These are phyloP conservation scores for Conops quadrifasciatus DNA, from an alignment of 2,888 invertebrate species.

Conservation along the genomic window DNA sequence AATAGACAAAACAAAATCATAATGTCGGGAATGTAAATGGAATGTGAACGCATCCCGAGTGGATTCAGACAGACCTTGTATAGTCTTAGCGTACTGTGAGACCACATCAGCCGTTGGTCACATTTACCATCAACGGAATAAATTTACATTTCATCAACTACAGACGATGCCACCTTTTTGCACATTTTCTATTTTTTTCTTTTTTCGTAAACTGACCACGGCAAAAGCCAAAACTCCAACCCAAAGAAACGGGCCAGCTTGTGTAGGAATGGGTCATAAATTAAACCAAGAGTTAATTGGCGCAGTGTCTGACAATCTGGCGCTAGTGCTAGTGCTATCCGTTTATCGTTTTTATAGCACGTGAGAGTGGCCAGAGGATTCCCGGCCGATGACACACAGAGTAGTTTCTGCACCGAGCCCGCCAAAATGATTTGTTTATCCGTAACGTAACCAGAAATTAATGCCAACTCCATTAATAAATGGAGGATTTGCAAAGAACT, in stretches of 20 bases:
- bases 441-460: slow-evolving; percentile 87
- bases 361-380: slow-evolving; percentile 92
- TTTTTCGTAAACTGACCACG: not conserved
- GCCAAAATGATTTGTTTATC: slow-evolving; percentile 82
- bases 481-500: slow-evolving; percentile 82
- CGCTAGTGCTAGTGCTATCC: slow-evolving; percentile 68
- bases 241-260: not conserved
- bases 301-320: not conserved
- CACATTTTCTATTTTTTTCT: not conserved
- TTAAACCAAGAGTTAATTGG: slow-evolving; percentile 32
- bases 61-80: too few relatives aligned
- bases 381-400: slow-evolving; percentile 92
- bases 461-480: slow-evolving; percentile 83
- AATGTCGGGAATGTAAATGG: not conserved
- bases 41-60: too few relatives aligned
- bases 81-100: too few relatives aligned
- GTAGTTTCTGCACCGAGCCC: slow-evolving; percentile 85
- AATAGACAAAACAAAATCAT: not conserved
- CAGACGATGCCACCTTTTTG: slow-evolving; percentile 5
- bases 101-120: not conserved
- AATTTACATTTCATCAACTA: slow-evolving; percentile 34
- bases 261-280: slow-evolving; percentile 13
- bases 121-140: slow-evolving; percentile 25
- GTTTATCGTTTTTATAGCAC: slow-evolving; percentile 94
- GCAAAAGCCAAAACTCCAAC: not conserved